These are phyloP conservation scores for Thermophis baileyi DNA, from an alignment of 2,113 vertebrate genomes.

Conservation along the genomic window DNA sequence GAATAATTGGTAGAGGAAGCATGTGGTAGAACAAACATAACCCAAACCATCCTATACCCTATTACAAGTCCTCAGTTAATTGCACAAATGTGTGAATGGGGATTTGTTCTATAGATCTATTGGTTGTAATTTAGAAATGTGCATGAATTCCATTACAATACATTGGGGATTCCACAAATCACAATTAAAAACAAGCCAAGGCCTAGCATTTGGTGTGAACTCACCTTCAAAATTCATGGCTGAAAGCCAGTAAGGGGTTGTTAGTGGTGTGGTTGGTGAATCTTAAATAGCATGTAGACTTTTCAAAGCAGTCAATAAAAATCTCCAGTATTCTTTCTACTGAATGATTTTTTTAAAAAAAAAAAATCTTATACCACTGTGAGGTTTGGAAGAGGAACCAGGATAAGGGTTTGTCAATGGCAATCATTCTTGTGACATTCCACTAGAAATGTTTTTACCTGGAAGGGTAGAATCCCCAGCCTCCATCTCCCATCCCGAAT, in stretches of 20 bases:
- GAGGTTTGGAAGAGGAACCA: background rate
- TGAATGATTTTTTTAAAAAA: background rate
- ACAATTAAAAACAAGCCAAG: background rate
- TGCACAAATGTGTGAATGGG: background rate
- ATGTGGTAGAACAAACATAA: background rate
- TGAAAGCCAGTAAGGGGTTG: background rate
- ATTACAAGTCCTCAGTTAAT: background rate
- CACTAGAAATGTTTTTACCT: background rate
- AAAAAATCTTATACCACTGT: background rate
- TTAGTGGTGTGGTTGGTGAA: background rate
- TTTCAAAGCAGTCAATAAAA: background rate
- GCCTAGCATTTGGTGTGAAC: background rate
- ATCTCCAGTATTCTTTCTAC: background rate
- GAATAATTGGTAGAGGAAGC: background rate
- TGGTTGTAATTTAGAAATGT: background rate
- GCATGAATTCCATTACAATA: background rate
- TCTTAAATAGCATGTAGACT: background rate
- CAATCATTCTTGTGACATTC: background rate
- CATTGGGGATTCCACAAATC: background rate
- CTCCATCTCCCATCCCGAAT: background rate
- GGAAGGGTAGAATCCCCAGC: constrained; percentile 21
- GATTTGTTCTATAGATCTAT: background rate
- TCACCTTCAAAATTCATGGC: background rate
- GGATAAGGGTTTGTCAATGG: background rate
- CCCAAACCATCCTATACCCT: background rate